phyloP scores from a whole-genome alignment of 92 coral and sea anemone genomes.

The Epizoanthus illoricatus region DNA sequence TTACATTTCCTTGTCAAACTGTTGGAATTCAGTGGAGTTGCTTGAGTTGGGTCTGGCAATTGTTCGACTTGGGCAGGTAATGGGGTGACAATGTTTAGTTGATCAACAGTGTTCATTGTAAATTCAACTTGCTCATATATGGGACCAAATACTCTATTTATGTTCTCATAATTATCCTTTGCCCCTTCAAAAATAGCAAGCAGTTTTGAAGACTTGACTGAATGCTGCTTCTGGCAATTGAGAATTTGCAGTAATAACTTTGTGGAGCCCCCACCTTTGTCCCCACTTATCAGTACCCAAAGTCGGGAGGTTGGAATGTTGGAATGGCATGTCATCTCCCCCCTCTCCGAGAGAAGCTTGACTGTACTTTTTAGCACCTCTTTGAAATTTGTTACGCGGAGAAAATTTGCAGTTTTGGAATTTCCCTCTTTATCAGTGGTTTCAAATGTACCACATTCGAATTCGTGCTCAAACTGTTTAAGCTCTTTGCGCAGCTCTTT shows the following conservation, averaged over 20 bases:
- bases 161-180: conserved; percentile 13
- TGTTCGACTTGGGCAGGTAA: too few species aligned
- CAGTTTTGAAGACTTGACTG: conserved; percentile 29
- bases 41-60: too few species aligned
- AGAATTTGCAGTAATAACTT: conserved; percentile 44
- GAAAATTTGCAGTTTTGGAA: conserved; percentile 35
- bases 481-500: conserved; percentile 23
- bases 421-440: background rate
- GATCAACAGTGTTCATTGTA: too few species aligned
- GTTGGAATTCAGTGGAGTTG: too few species aligned
- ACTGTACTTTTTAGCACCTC: conserved; percentile 43
- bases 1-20: too few species aligned
- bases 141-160: too few species aligned
- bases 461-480: conserved; percentile 34
- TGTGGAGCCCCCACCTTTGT: conserved; percentile 52
- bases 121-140: too few species aligned
- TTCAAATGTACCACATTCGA: conserved; percentile 46
- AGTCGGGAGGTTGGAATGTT: conserved; percentile 26
- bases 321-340: background rate
- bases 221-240: conserved; percentile 43
- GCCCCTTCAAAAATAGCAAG: conserved; percentile 29
- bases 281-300: conserved; percentile 42
- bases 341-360: conserved; percentile 33
- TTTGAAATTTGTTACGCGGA: conserved; percentile 39
- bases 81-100: too few species aligned